These are phyloP conservation scores for Oligia fasciuncula DNA, from an alignment of 2,888 invertebrate genomes.

Conservation along the genomic window DNA sequence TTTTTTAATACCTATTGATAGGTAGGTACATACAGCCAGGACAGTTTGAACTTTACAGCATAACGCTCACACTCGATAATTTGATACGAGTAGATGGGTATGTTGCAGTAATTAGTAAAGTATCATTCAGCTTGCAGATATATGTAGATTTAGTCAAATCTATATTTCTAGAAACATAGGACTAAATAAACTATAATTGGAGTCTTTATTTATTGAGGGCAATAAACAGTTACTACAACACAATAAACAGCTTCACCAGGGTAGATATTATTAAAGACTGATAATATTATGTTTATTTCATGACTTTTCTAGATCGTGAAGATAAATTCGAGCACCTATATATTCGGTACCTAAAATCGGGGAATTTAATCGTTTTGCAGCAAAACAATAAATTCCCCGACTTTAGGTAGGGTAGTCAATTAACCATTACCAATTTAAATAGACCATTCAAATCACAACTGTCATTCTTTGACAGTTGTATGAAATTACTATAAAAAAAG, in stretches of 20 bases:
- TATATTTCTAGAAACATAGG: slow-evolving; percentile 1
- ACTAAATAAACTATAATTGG: slow-evolving; percentile 25
- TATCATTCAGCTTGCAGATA: background rate
- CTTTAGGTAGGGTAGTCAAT: background rate
- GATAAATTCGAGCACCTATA: slow-evolving; percentile 6
- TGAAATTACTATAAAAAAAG: background rate
- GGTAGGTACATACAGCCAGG: too few relatives aligned
- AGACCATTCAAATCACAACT: background rate
- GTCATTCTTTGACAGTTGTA: background rate
- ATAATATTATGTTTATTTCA: background rate
- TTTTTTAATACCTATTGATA: too few relatives aligned
- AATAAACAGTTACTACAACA: slow-evolving; percentile 10
- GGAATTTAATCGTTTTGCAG: background rate
- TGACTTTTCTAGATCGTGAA: background rate
- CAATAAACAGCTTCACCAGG: slow-evolving; percentile 4
- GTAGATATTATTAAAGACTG: background rate
- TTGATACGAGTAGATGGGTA: background rate
- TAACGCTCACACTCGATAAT: background rate
- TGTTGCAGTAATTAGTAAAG: background rate
- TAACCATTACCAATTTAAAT: background rate
- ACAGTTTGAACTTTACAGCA: background rate
- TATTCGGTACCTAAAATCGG: background rate
- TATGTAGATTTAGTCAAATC: background rate
- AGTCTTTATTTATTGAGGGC: background rate
- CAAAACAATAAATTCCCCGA: too few relatives aligned